Base-by-base conservation (phyloP, 2,888 invertebrate species). In the Ennomos quercinarius region DNA sequence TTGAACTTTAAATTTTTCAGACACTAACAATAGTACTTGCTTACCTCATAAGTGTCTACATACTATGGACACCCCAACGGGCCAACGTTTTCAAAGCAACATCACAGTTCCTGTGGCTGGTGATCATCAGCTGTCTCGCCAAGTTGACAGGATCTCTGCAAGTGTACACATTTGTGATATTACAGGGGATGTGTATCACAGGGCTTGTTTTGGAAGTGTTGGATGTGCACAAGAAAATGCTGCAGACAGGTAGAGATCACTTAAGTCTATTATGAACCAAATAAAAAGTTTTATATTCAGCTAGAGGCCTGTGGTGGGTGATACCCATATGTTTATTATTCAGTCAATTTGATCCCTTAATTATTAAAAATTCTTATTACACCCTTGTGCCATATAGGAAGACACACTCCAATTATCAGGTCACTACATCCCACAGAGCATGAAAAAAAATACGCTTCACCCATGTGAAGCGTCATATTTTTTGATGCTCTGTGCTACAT, bases 61-160 rank as follows among this genome's bases (percentile, higher is more conserved):
- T 96, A 50, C 91, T 96, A 69, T 98, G 98, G 98, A 95, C 93
- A 38, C 95, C 95, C 1, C 92, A 95, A 63, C 95, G 95, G 62
- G 94, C 95, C 12, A 86, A 87, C 8, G 87, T 93, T 54, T 96
- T 97, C 76, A 94, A 95, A 41, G 93, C 95, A 49, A 94, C 95
- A 9, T 95, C 98, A 0, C 95, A 95, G 67, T 85, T 94, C 1
- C 84, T 96, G 17, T 98, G 98, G 98, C 86, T 97, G 10, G 90
- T 96, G 5, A 85, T 97, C 37, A 95, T 96, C 13, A 94, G 97
- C 67, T 97, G 95, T 77, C 73, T 96, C 10, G 95, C 97, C 45
- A 95, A 96, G 70, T 93, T 96, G 39, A 94, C 96, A 1, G 97
- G 97, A 0, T 93, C 95, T 0, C 94, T 96, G 41, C 95, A 97